Evolutionary conservation across 1,140 invertebrate species (phyloP).

Genomic region (Eriosoma lanigerum): DNA sequence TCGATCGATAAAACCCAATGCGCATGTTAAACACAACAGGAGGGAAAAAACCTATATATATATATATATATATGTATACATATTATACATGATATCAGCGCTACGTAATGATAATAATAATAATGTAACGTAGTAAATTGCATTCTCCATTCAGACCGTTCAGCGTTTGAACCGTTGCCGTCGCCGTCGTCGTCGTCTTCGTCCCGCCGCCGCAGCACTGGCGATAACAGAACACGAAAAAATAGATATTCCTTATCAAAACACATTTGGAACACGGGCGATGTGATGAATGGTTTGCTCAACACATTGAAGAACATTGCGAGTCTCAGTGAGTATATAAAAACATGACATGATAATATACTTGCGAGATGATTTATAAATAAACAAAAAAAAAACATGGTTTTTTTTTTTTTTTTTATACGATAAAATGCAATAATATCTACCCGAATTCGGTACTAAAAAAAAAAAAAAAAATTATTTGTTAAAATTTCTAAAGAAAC

Average conservation of each 20-base stretch:
- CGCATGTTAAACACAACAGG: slow-evolving; percentile 39
- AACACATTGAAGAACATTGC: slow-evolving; percentile 43
- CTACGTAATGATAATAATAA: neutral
- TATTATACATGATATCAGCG: neutral
- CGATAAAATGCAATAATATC: too few species aligned
- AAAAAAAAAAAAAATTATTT: too few species aligned
- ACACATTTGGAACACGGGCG: slow-evolving; percentile 25
- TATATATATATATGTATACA: too few species aligned
- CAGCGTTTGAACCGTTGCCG: neutral
- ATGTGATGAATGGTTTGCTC: slow-evolving; percentile 51
- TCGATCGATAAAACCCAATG: slow-evolving; percentile 33
- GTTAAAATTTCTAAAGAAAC: too few species aligned
- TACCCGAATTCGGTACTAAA: too few species aligned
- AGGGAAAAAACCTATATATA: neutral
- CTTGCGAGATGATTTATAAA: too few species aligned
- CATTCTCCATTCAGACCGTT: slow-evolving; percentile 34
- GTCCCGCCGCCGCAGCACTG: neutral
- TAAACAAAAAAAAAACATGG: too few species aligned
- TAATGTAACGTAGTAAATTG: slow-evolving; percentile 24
- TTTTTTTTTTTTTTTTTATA: too few species aligned
- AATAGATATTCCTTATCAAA: slow-evolving; percentile 19
- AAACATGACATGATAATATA: too few species aligned
- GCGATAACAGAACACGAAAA: neutral
- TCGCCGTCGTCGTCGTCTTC: neutral
- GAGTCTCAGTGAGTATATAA: slow-evolving; percentile 39